Evolutionary conservation across 2,888 invertebrate genomes (phyloP), one percentile per base, ranked within the genome.

Genomic region (Electrophaes corylata): DNA sequence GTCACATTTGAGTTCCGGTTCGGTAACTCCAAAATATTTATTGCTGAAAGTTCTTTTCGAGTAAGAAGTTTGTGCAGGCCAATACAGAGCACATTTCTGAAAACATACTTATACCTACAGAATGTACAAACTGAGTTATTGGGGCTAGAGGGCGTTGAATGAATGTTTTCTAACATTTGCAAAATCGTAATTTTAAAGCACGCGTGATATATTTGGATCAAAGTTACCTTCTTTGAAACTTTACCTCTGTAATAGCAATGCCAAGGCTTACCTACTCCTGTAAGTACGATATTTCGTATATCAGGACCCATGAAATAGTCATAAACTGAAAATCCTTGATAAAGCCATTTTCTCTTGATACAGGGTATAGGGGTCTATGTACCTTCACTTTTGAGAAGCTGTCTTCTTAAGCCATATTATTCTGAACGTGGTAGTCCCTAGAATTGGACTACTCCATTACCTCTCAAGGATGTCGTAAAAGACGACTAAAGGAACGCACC

Each of bases 1-100:
- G 62, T 48, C 61, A 62, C 50, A 62, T 61, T 64, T 53, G 23
- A 40, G 57, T 66, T 66, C 58, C 58, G 47, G 53, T 62, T 59
- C 50, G 47, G 48, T 61, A 53, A 56, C 57, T 57, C 52, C 46
- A 51, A 39, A 39, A 41, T 59, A 64, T 64, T 64, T 61, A 61
- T 61, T 48, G 41, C 33, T 48, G 16, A 44, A 59, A 64, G 47
- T 60, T 64, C 41, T 64, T 56, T 46, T 57, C 35, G 19, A 49
- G 56, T 43, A 37, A 56, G 48, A 63, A 47, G 19, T 31, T 47
- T 43, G 5, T 57, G 35, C 10, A n/a, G n/a, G n/a, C 35, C 20
- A 20, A 20, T 20, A 4, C 2, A 35, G 14, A 12, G 4, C 1
- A 20, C 5, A 4, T 20, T 4, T 20, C 5, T 20, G 4, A 5